phyloP scores from a whole-genome alignment of 2,888 invertebrate genomes.

The Serrognathus titanus region DNA sequence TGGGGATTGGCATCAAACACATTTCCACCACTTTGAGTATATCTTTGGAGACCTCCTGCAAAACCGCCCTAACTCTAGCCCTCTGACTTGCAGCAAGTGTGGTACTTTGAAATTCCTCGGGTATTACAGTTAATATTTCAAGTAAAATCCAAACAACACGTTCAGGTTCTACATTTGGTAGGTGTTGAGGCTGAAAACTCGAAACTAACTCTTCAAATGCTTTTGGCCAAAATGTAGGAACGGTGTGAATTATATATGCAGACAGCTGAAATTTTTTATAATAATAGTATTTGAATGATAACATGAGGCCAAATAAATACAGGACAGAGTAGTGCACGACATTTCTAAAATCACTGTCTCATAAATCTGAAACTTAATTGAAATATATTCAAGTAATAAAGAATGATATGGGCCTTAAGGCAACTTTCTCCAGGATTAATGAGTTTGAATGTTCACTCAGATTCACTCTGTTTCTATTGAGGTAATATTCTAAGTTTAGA shows the following conservation, averaged over 20 bases:
- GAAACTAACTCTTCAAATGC: conserved; percentile 73
- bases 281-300: not conserved
- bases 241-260: conserved; percentile 72
- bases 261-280: conserved; percentile 63
- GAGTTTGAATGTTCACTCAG: no score
- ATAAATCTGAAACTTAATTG: no score
- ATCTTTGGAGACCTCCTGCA: conserved; percentile 49
- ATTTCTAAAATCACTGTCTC: no score
- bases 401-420: no score
- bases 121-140: conserved; percentile 81
- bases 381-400: no score
- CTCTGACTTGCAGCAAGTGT: conserved; percentile 46
- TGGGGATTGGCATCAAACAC: conserved; percentile 44
- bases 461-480: no score
- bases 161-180: conserved; percentile 58
- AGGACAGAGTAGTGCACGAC: no score
- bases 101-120: conserved; percentile 67
- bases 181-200: conserved; percentile 51
- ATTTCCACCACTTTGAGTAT: conserved; percentile 48
- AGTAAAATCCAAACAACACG: conserved; percentile 67
- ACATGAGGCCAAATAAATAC: conserved; percentile 24
- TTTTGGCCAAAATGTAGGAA: conserved; percentile 56
- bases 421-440: no score
- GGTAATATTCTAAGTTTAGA: no score
- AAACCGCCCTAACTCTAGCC: conserved; percentile 43